Evolutionary conservation across 1,140 invertebrate species (phyloP), one percentile per base, ranked within the genome.

Genomic region (Euwallacea similis): DNA sequence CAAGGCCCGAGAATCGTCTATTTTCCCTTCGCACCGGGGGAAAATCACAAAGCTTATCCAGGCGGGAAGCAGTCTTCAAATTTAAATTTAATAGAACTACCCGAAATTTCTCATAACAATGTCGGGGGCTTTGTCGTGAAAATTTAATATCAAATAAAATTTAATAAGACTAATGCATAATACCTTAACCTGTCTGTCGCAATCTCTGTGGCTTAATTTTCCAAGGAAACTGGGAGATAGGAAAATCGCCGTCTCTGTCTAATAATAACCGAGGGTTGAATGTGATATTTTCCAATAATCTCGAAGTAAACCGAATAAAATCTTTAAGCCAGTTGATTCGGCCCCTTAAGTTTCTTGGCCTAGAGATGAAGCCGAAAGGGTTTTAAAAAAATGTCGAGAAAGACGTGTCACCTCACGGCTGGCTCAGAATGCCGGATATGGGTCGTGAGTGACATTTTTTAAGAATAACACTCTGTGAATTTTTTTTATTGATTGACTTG

Each of bases 131-230:
- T 66, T 58, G 54, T 55, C n/a, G 46, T 66, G 65, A 56, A 66
- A 66, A 56, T 66, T 58, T 58, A 58, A 66, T 66, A 66, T 66
- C 42, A 58, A 66, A 66, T 58, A 66, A 56, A 66, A 66, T 66
- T 66, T 66, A 66, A 66, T 66, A 61, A 41, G 59, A 42, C 21
- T 61, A 61, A 61, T 61, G 59, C 54, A 56, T 56, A 56, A 50
- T 50, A 50, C 46, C 46, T 50, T 50, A 50, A 50, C 46, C 46
- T 50, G 46, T 50, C 46, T 50, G 46, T 50, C 46, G 46, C 46
- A 50, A 10, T 50, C 46, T 50, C 46, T 50, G 46, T 6, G 46
- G 46, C 46, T 50, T 50, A 50, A 50, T 50, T 50, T 50, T 13
- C 9, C 13, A 50, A 10, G 13, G 46, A 50, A 50, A 50, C 9